Conservation (phyloP, 1,140 invertebrate genomes). For the Calephelis nemesis region DNA sequence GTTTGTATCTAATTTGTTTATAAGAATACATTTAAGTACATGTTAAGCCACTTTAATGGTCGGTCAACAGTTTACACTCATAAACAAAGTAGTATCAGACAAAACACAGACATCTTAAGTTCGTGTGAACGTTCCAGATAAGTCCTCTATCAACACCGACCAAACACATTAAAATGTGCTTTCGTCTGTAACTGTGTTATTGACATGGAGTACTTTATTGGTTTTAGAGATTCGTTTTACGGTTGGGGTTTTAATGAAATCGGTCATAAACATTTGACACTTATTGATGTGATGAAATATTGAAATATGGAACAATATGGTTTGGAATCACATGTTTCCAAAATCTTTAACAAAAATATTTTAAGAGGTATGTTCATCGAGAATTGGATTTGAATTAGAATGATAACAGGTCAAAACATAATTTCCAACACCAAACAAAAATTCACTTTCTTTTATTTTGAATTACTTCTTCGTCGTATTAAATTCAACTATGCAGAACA, state of each 20-base stretch:
- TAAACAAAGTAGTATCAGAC: conserved; percentile 33
- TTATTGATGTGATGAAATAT: background rate
- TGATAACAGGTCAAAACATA: too few species aligned
- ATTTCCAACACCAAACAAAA: too few species aligned
- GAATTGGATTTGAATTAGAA: too few species aligned
- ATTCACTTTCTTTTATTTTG: too few species aligned
- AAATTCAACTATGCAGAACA: too few species aligned
- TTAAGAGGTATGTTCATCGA: too few species aligned
- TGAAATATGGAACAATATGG: too few species aligned
- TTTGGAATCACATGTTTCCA: too few species aligned
- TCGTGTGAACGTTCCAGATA: conserved; percentile 56
- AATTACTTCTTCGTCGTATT: too few species aligned
- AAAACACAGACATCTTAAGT: conserved; percentile 31
- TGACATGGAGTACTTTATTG: conserved; percentile 24
- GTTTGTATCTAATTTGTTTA: too few species aligned
- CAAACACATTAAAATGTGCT: conserved; percentile 30
- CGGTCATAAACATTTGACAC: background rate
- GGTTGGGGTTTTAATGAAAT: conserved; percentile 1
- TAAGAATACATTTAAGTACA: too few species aligned
- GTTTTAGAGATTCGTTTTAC: conserved; percentile 16
- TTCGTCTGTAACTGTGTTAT: conserved; percentile 30
- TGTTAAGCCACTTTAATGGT: background rate
- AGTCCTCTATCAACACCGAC: conserved; percentile 28
- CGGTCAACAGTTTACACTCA: conserved; percentile 4
- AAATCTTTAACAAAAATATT: too few species aligned